phyloP scores from a whole-genome alignment of 2,888 invertebrate genomes.

The Epistrophe eligans region DNA sequence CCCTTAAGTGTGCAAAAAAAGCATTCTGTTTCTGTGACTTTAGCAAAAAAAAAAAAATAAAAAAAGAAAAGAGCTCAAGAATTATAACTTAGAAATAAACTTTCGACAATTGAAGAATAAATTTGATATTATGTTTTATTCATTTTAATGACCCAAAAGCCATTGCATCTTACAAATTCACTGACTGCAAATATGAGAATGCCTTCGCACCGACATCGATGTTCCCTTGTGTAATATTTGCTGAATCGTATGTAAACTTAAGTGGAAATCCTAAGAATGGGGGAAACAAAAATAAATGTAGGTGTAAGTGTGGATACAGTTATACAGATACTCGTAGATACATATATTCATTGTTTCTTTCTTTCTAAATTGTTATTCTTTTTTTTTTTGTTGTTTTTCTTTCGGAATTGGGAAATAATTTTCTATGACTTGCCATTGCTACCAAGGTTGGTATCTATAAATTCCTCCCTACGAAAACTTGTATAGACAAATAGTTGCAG shows the following conservation, averaged over 20 bases:
- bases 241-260: slow-evolving; percentile 74
- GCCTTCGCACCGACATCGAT: slow-evolving; percentile 68
- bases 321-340: neutral
- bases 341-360: slow-evolving; percentile 36
- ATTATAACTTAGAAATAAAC: slow-evolving; percentile 69
- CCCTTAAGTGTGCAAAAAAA: slow-evolving; percentile 64
- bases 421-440: slow-evolving; percentile 16
- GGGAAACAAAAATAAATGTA: slow-evolving; percentile 42
- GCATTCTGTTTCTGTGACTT: neutral
- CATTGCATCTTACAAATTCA: slow-evolving; percentile 72
- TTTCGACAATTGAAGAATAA: slow-evolving; percentile 74
- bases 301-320: neutral
- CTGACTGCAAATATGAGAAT: slow-evolving; percentile 72
- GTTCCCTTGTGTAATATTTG: slow-evolving; percentile 75
- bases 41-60: slow-evolving; percentile 1
- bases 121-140: slow-evolving; percentile 73
- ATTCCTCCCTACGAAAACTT: neutral
- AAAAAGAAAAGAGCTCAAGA: slow-evolving; percentile 28
- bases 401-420: slow-evolving; percentile 21
- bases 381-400: neutral
- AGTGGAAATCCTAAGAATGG: slow-evolving; percentile 51
- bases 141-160: slow-evolving; percentile 73
- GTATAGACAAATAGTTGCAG: slow-evolving; percentile 14
- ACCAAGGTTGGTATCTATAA: neutral
- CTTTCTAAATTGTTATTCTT: slow-evolving; percentile 53